Evolutionary conservation across 2,888 invertebrate genomes (phyloP).

Genomic region (Macropis europaea): DNA sequence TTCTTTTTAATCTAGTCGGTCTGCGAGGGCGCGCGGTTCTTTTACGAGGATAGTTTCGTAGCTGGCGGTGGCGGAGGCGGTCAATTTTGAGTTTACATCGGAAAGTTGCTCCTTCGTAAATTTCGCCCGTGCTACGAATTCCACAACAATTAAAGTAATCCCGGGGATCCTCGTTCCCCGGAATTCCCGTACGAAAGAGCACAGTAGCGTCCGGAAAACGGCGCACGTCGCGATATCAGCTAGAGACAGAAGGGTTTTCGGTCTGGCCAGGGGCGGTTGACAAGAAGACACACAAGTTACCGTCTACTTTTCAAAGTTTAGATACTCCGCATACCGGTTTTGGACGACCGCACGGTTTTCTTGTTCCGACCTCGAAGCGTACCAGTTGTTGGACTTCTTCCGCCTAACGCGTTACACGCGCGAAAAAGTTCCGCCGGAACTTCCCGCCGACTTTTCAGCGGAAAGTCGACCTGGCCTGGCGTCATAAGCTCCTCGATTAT

Average conservation of each 20-base stretch:
- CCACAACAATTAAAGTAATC: background rate
- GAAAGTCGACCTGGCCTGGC: background rate
- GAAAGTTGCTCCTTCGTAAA: background rate
- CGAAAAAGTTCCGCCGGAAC: background rate
- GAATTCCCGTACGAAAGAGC: no score
- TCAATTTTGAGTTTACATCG: background rate
- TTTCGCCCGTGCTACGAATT: background rate
- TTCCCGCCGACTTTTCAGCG: constrained; percentile 8
- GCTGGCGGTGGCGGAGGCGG: background rate
- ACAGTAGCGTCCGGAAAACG: no score
- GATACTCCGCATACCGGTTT: constrained; percentile 1
- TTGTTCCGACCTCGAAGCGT: background rate
- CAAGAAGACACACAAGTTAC: constrained; percentile 19
- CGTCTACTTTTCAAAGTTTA: constrained; percentile 24
- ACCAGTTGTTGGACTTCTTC: constrained; percentile 5
- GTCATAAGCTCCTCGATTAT: constrained; percentile 25
- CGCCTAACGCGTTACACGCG: constrained; percentile 1
- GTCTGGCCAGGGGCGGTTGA: background rate
- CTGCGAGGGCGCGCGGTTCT: no score
- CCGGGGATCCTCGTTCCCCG: background rate
- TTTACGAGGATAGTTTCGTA: background rate
- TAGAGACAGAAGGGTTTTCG: background rate
- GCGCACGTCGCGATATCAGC: background rate
- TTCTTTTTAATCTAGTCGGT: no score
- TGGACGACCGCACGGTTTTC: constrained; percentile 8